A percentile compares a stretch with the other conserved stretches of the same genome.
Evolutionary conservation across 2,113 vertebrate genomes (phyloP).

Genomic region (Bos javanicus): DNA sequence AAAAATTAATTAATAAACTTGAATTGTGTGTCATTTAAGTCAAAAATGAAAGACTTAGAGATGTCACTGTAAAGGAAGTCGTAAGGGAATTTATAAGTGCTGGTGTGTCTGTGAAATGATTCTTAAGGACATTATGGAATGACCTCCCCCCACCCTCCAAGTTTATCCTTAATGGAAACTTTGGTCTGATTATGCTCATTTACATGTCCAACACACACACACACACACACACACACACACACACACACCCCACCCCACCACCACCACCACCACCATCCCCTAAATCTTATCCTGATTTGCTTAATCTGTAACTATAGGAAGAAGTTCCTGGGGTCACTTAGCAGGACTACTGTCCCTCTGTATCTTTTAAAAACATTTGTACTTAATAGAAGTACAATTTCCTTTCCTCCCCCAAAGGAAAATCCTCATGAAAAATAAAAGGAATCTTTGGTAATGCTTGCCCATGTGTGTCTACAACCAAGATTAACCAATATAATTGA

Average conservation of each 20-base stretch:
- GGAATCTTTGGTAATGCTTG: neutral
- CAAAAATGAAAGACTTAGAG: neutral
- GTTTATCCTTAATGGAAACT: neutral
- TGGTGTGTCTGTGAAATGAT: neutral
- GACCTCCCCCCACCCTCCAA: neutral
- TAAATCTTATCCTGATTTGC: neutral
- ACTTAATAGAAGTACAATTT: conserved; percentile 5
- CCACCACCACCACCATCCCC: neutral
- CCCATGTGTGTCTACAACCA: neutral
- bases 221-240: neutral
- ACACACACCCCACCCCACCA: neutral
- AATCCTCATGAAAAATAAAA: neutral
- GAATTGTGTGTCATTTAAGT: neutral
- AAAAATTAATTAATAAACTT: neutral
- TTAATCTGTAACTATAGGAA: neutral
- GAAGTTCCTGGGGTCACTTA: neutral
- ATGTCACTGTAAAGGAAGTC: neutral
- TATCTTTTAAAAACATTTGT: conserved; percentile 10
- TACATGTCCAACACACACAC: no score
- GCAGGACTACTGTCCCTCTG: neutral
- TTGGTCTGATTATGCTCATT: neutral
- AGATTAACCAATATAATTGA: neutral
- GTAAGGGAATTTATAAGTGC: neutral
- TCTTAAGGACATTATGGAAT: neutral
- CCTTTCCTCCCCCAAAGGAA: neutral